Evolutionary conservation across 2,888 invertebrate genomes (phyloP).

Genomic region (Prenolepis imparis): DNA sequence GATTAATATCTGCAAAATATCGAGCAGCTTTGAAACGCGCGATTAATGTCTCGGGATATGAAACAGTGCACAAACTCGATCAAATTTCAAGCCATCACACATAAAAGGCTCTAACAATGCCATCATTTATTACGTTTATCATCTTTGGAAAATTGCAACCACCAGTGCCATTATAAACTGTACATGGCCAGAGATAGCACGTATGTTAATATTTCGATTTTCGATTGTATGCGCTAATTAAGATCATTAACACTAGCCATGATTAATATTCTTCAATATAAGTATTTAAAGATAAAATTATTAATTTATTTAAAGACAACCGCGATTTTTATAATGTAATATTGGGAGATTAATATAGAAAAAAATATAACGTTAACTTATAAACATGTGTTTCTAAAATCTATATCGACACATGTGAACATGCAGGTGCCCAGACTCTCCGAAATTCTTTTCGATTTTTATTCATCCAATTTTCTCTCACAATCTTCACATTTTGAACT

Average conservation of each 20-base stretch:
- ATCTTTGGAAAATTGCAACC: conserved; percentile 9
- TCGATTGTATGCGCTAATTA: background rate
- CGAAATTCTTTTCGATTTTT: background rate
- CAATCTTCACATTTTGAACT: background rate
- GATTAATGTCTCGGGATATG: conserved; percentile 30
- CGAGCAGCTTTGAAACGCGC: conserved; percentile 43
- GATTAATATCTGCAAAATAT: conserved; percentile 44
- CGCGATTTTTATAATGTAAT: background rate
- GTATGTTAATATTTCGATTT: background rate
- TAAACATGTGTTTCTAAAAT: conserved; percentile 3
- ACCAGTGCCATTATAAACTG: background rate
- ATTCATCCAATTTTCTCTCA: background rate
- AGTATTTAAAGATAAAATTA: background rate
- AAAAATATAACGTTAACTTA: background rate
- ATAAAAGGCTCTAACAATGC: conserved; percentile 25
- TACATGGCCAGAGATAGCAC: background rate
- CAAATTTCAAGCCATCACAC: conserved; percentile 22
- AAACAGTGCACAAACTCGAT: conserved; percentile 23
- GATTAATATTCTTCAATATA: background rate
- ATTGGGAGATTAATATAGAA: background rate
- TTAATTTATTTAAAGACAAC: background rate
- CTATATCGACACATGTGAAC: background rate
- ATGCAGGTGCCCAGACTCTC: background rate
- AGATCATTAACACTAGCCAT: background rate
- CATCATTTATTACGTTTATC: conserved; percentile 1